phyloP scores from a whole-genome alignment of 2,113 vertebrate species.

The Pelvicachromis taeniatus region DNA sequence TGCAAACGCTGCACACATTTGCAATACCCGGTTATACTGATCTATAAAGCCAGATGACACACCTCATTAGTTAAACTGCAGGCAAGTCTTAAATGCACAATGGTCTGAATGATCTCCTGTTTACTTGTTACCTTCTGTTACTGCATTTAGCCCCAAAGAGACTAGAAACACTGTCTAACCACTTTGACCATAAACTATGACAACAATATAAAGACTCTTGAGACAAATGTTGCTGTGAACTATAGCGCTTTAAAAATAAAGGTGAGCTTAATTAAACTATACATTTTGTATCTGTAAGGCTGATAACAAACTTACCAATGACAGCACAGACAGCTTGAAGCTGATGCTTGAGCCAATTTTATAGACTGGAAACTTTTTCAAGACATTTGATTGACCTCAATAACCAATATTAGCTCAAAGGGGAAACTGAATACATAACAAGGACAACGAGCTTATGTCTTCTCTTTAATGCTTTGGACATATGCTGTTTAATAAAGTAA shows the following conservation, averaged over 20 bases:
- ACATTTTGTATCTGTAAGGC: not conserved
- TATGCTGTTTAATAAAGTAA: too few species aligned
- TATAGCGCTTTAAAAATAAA: fast-evolving
- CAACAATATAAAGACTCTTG: not conserved
- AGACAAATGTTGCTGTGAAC: not conserved
- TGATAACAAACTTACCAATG: not conserved
- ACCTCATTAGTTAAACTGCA: not conserved
- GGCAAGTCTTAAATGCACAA: not conserved
- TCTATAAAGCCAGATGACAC: not conserved
- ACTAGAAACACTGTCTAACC: not conserved
- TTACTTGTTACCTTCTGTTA: not conserved
- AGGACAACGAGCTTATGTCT: too few species aligned
- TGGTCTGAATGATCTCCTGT: not conserved
- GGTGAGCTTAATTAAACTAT: not conserved
- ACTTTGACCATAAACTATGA: not conserved
- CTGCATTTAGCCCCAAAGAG: not conserved
- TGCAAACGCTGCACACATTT: not conserved
- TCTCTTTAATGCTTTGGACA: too few species aligned
- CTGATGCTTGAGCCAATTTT: too few species aligned
- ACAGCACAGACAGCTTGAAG: too few species aligned
- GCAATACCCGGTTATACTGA: not conserved
- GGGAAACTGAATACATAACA: too few species aligned
- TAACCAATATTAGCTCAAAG: too few species aligned
- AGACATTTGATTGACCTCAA: too few species aligned
- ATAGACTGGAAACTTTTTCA: too few species aligned